Conservation (phyloP, 2,888 invertebrate genomes). For the Plebejus argus region DNA sequence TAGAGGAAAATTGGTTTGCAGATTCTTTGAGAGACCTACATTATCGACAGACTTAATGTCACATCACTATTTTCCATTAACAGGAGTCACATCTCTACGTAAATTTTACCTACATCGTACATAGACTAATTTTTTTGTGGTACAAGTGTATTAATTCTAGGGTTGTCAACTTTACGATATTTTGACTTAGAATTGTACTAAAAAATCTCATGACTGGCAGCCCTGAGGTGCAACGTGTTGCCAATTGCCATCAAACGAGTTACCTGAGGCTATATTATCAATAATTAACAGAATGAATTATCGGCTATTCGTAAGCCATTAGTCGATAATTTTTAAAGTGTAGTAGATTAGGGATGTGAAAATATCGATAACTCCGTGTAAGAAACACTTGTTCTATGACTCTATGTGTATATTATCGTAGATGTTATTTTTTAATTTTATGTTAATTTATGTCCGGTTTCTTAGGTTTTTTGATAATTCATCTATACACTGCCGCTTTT, state of each 20-base stretch:
- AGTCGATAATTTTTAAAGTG: constrained; percentile 17
- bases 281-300: constrained; percentile 21
- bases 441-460: no score
- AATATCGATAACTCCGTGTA: neutral
- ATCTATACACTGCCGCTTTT: no score
- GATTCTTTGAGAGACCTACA: no score
- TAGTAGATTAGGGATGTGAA: constrained; percentile 25
- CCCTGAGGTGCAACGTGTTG: constrained; percentile 1
- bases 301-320: constrained; percentile 23
- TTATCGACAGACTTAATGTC: no score
- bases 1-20: no score
- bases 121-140: neutral
- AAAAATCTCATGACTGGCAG: neutral
- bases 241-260: constrained; percentile 17
- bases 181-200: neutral
- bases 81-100: no score
- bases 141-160: constrained; percentile 9
- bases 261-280: constrained; percentile 1
- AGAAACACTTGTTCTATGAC: neutral
- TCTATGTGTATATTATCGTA: neutral
- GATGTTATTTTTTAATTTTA: neutral
- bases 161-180: neutral
- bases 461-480: no score
- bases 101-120: no score
- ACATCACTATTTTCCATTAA: no score